Evolutionary conservation across 2,888 invertebrate species (phyloP), one percentile per base, ranked within the genome.

Genomic region (Rhamnusium bicolor): DNA sequence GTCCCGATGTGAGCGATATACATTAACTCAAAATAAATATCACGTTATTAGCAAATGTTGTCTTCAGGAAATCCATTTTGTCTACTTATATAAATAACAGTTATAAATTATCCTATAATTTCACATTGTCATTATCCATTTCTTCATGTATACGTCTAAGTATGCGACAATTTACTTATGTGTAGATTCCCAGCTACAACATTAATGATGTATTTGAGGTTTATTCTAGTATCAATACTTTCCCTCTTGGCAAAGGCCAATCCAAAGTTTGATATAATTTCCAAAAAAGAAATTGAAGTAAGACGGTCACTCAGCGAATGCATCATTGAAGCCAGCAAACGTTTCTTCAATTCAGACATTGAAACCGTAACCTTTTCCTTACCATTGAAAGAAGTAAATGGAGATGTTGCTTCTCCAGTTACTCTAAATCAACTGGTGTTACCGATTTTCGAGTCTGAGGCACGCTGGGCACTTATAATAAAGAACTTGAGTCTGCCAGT

Each of bases 261-360:
- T 1, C 18, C 19, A 7, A 51, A 1, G 2, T 10, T 51, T 8
- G 10, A 51, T 6, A 12, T 54, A 1, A 58, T 27, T 8, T 56
- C 40, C 1, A 7, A 53, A 19, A 46, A 61, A n/a, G 69, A 72
- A 10, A 16, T 66, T 0, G 19, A 72, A 29, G 71, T 69, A 2
- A 72, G 76, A 56, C 8, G 63, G 8, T 76, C 76, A 14, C 21
- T 79, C 10, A 61, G 73, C 21, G 18, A 54, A 3, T 79, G 78
- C 58, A 77, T 79, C 8, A 46, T 69, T 7, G 63, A 76, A 74
- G 74, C 72, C 21, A 29, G 69, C 8, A 74, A 65, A 63, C 49
- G 10, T 6, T 79, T 68, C 32, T 79, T 79, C 29, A 56, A 12
- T 3, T 58, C 71, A n/a, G 69, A 60, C 61, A 70, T 68, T 18